Evolutionary conservation across 2,797 vertebrate species (phyloP).

Genomic region (Rousettus madagascariensis): DNA sequence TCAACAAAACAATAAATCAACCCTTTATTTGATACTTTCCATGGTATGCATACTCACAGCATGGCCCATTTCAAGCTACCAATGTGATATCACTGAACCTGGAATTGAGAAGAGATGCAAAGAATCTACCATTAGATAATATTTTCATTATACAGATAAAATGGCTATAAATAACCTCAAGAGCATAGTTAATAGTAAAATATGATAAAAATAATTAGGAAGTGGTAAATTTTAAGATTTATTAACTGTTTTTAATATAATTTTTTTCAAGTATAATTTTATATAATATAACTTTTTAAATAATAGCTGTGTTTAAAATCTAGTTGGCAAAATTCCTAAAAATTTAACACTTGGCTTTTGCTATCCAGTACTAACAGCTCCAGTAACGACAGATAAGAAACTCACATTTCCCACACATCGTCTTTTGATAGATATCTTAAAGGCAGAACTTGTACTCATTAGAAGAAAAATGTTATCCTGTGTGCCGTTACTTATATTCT

Average conservation of each 20-base stretch:
- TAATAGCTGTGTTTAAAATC: background rate
- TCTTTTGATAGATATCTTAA: background rate
- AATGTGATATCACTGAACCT: background rate
- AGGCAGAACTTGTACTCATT: background rate
- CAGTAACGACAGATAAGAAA: background rate
- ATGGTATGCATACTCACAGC: background rate
- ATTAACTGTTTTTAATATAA: background rate
- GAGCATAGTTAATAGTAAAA: background rate
- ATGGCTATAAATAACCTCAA: background rate
- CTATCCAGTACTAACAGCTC: background rate
- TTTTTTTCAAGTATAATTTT: conserved; percentile 11
- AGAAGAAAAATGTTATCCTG: background rate
- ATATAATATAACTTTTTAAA: background rate
- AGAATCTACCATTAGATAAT: background rate
- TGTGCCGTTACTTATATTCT: background rate
- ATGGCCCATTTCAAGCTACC: background rate
- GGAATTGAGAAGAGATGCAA: background rate
- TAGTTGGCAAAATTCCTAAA: background rate
- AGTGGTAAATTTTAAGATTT: background rate
- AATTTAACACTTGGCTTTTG: background rate
- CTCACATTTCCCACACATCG: background rate
- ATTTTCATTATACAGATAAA: background rate
- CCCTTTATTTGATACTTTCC: background rate
- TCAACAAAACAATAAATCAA: background rate
- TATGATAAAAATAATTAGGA: background rate